Conservation (phyloP, 2,888 invertebrate species). For the Flexamia atlantica region DNA sequence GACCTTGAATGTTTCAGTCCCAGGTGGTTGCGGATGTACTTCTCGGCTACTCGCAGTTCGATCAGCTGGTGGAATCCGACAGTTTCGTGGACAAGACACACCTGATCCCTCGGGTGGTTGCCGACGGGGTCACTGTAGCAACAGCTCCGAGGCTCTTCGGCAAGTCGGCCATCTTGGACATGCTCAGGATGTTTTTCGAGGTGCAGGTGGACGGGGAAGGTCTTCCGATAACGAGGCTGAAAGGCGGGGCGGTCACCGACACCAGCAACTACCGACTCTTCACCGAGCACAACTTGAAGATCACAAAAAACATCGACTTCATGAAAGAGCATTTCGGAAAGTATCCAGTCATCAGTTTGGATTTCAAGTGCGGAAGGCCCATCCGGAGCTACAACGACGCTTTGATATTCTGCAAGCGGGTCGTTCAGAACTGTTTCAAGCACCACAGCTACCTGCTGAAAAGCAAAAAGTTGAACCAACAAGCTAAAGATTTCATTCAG, state of each 20-base stretch:
- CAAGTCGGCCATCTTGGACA: constrained; percentile 29
- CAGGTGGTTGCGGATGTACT: not conserved
- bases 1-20: not conserved
- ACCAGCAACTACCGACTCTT: constrained; percentile 35
- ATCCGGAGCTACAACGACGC: constrained; percentile 22
- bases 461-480: constrained; percentile 9
- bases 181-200: constrained; percentile 47
- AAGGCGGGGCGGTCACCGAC: constrained; percentile 20
- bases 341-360: constrained; percentile 25
- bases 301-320: constrained; percentile 1
- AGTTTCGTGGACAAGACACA: constrained; percentile 44
- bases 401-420: constrained; percentile 15
- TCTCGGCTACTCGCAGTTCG: not conserved
- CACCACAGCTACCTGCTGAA: constrained; percentile 13
- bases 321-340: constrained; percentile 43
- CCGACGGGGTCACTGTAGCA: not conserved
- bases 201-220: constrained; percentile 32
- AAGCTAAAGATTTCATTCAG: constrained; percentile 25
- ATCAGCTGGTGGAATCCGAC: not conserved
- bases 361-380: constrained; percentile 6
- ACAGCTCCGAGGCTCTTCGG: constrained; percentile 43
- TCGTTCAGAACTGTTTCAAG: constrained; percentile 25
- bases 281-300: constrained; percentile 15
- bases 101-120: constrained; percentile 25
- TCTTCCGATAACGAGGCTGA: not conserved